phyloP scores from a whole-genome alignment of 2,888 invertebrate species.

The Antheraea assamensis region DNA sequence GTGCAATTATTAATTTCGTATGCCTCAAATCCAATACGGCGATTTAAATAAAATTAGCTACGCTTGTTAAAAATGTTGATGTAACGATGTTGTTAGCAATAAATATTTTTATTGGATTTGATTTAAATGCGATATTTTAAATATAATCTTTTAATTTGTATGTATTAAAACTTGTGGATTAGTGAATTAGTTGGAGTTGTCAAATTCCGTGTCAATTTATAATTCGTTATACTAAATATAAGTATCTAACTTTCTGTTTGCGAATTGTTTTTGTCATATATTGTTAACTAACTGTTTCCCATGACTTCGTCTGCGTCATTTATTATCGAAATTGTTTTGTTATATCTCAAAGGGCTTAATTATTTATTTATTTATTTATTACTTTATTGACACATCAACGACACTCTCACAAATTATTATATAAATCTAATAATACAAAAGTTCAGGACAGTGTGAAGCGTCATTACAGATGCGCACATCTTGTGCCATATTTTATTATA shows the following conservation, averaged over 20 bases:
- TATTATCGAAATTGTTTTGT: too few relatives aligned
- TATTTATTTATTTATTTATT: too few relatives aligned
- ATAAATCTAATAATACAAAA: too few relatives aligned
- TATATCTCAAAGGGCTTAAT: too few relatives aligned
- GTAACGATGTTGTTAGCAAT: slow-evolving; percentile 73
- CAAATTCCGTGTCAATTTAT: neutral
- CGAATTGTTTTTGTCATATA: too few relatives aligned
- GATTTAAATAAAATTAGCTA: slow-evolving; percentile 67
- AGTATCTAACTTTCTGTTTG: neutral
- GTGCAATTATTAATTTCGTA: slow-evolving; percentile 76
- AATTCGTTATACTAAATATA: neutral
- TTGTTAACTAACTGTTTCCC: too few relatives aligned
- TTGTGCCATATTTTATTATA: too few relatives aligned
- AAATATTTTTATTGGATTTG: slow-evolving; percentile 57
- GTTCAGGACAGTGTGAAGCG: too few relatives aligned
- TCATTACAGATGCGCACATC: too few relatives aligned
- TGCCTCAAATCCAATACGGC: slow-evolving; percentile 72
- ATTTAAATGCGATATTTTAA: slow-evolving; percentile 61
- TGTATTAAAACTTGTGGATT: slow-evolving; percentile 40
- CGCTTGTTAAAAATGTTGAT: slow-evolving; percentile 66
- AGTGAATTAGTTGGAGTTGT: neutral
- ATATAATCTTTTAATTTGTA: slow-evolving; percentile 37
- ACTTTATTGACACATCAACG: too few relatives aligned
- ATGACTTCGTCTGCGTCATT: too few relatives aligned
- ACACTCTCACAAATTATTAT: too few relatives aligned